Evolutionary conservation across 1,140 invertebrate species (phyloP).

Genomic region (Papilio helenus): DNA sequence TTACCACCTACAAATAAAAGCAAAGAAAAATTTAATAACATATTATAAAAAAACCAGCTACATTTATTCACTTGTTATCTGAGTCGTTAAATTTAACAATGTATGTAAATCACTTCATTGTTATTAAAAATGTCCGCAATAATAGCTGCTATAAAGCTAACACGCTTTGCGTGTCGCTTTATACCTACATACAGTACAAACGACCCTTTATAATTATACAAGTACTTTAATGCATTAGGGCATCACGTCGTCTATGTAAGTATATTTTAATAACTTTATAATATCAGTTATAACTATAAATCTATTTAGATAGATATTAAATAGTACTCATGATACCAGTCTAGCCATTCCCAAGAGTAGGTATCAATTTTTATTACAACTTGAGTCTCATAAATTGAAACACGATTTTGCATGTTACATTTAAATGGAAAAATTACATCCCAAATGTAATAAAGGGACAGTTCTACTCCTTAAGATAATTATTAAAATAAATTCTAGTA

Average conservation of each 20-base stretch:
- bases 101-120: slow-evolving; percentile 72
- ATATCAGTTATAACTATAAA: slow-evolving; percentile 8
- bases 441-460: background rate
- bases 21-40: slow-evolving; percentile 8
- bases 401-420: background rate
- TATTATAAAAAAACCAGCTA: slow-evolving; percentile 39
- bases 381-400: background rate
- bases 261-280: slow-evolving; percentile 35
- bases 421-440: background rate
- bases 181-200: slow-evolving; percentile 33
- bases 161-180: slow-evolving; percentile 48
- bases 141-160: slow-evolving; percentile 58
- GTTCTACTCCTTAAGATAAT: background rate
- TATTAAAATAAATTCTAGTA: background rate
- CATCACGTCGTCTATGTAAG: slow-evolving; percentile 14
- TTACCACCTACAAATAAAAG: slow-evolving; percentile 1
- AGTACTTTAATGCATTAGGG: slow-evolving; percentile 18
- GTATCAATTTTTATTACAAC: slow-evolving; percentile 2
- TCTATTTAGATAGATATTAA: background rate
- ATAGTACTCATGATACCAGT: background rate
- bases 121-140: slow-evolving; percentile 50
- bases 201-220: slow-evolving; percentile 36
- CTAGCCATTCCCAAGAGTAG: background rate
- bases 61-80: slow-evolving; percentile 46
- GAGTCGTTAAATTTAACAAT: slow-evolving; percentile 58